Evolutionary conservation across 2,888 invertebrate genomes (phyloP).

Genomic region (Cosmia trapezina): DNA sequence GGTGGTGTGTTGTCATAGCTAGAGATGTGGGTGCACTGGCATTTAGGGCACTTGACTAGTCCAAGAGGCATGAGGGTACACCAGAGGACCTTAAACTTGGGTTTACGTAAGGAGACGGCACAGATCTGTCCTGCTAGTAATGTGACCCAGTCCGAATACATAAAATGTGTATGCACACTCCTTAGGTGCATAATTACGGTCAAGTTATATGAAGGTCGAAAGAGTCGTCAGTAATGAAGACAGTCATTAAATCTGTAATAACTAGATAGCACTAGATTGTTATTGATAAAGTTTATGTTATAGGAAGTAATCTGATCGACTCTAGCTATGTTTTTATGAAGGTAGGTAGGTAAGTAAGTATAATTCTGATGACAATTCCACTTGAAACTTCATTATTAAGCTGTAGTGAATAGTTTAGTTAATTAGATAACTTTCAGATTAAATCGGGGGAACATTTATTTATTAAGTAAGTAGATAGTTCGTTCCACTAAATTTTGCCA

Average conservation of each 20-base stretch:
- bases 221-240: slow-evolving; percentile 57
- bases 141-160: slow-evolving; percentile 47
- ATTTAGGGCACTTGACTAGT: slow-evolving; percentile 64
- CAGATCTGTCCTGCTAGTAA: slow-evolving; percentile 41
- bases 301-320: slow-evolving; percentile 46
- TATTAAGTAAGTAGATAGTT: too few relatives aligned
- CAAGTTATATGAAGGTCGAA: slow-evolving; percentile 49
- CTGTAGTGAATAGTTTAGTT: slow-evolving; percentile 1
- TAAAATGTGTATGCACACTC: slow-evolving; percentile 15
- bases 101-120: slow-evolving; percentile 77
- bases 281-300: slow-evolving; percentile 46
- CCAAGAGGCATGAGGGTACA: slow-evolving; percentile 65
- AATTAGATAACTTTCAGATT: background rate
- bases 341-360: background rate
- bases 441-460: background rate
- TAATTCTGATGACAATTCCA: slow-evolving; percentile 1
- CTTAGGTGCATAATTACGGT: slow-evolving; percentile 22
- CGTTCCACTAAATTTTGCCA: background rate
- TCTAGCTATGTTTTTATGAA: too few relatives aligned
- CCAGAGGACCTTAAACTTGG: slow-evolving; percentile 84
- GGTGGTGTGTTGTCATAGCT: slow-evolving; percentile 54
- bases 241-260: slow-evolving; percentile 49
- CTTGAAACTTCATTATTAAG: slow-evolving; percentile 11
- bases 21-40: slow-evolving; percentile 52
- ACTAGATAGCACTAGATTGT: slow-evolving; percentile 48